Conservation (phyloP, 2,888 invertebrate species). For the Aspidiotus destructor region DNA sequence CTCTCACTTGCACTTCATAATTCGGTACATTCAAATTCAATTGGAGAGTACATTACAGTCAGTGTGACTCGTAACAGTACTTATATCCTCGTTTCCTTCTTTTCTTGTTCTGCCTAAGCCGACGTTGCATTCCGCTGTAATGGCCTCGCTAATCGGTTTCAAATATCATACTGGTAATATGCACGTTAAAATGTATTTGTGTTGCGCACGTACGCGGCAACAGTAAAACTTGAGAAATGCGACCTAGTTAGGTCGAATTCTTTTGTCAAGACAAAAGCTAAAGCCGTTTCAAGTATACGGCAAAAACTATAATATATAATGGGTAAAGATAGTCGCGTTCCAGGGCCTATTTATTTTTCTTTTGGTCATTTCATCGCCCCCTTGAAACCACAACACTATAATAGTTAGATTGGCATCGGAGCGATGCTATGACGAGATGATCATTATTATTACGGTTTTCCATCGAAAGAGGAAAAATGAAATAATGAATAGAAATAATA, state of each 20-base stretch:
- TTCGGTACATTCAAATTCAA: neutral
- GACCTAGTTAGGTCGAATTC: constrained; percentile 24
- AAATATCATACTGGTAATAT: constrained; percentile 20
- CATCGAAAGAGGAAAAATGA: too few species aligned
- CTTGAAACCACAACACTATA: too few species aligned
- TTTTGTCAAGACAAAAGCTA: constrained; percentile 24
- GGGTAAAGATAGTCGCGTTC: too few species aligned
- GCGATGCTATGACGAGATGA: too few species aligned
- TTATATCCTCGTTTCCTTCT: constrained; percentile 16
- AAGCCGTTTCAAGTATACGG: neutral
- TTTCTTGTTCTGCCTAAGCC: neutral
- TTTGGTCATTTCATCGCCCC: too few species aligned
- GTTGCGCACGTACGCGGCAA: neutral
- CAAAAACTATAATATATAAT: too few species aligned
- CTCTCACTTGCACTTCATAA: too few species aligned
- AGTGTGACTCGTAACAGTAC: neutral
- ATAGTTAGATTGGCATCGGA: too few species aligned
- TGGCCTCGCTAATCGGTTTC: constrained; percentile 29
- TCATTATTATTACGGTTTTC: too few species aligned
- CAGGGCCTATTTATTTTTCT: too few species aligned
- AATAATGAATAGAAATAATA: too few species aligned
- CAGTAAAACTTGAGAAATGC: constrained; percentile 17
- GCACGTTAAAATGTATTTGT: neutral
- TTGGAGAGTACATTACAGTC: constrained; percentile 10
- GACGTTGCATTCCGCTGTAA: constrained; percentile 21